Evolutionary conservation across 2,113 vertebrate species (phyloP).

Genomic region (Oceanodroma tethys): DNA sequence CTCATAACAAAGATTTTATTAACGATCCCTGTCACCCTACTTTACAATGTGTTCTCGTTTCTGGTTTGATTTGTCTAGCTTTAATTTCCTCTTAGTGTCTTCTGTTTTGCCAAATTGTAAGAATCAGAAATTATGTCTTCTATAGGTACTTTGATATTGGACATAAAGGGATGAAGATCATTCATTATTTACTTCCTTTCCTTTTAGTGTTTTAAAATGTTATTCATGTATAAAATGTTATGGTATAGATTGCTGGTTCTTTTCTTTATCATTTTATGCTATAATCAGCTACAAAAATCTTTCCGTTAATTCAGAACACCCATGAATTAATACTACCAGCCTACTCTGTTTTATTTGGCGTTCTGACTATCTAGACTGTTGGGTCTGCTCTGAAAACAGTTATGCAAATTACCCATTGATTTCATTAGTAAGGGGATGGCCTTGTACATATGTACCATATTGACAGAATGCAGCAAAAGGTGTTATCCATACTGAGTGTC

Average conservation of each 20-base stretch:
- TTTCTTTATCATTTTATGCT: background rate
- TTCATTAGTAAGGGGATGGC: background rate
- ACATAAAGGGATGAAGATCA: background rate
- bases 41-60: background rate
- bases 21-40: fast-evolving
- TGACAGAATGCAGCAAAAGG: background rate
- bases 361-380: background rate
- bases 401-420: background rate
- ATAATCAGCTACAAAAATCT: background rate
- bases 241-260: background rate
- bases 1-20: background rate
- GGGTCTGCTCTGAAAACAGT: background rate
- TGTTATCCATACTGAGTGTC: background rate
- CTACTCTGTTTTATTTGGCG: background rate
- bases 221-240: background rate
- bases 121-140: background rate
- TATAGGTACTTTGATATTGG: background rate
- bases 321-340: background rate
- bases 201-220: background rate
- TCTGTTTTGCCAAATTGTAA: background rate
- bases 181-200: background rate
- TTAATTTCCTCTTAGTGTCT: background rate
- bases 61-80: background rate
- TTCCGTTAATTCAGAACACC: background rate
- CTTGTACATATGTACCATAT: background rate